phyloP scores from a whole-genome alignment of 2,888 invertebrate species.

The Liposcelis brunnea region DNA sequence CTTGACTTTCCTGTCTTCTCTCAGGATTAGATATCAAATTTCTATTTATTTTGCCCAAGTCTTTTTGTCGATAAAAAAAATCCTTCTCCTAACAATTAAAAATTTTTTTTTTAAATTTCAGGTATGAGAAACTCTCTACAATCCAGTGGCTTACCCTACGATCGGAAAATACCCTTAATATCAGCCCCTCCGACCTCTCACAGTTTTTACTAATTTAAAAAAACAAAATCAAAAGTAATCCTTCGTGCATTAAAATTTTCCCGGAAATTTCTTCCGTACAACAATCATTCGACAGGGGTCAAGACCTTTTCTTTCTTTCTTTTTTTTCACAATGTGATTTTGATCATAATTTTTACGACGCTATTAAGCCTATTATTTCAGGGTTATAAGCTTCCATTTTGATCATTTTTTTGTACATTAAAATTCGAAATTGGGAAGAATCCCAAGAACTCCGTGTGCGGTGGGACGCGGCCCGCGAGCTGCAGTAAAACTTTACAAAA shows the following conservation, averaged over 20 bases:
- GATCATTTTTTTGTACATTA: too few species aligned
- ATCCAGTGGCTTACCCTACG: neutral
- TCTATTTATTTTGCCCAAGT: too few species aligned
- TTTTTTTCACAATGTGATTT: too few species aligned
- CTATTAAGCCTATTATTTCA: too few species aligned
- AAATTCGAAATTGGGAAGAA: too few species aligned
- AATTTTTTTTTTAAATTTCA: neutral
- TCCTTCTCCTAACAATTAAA: too few species aligned
- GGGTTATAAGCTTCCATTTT: too few species aligned
- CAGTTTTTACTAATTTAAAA: neutral
- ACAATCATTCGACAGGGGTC: neutral
- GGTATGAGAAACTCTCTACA: neutral
- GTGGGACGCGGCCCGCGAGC: constrained; percentile 1
- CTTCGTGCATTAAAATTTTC: neutral
- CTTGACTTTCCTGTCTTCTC: too few species aligned
- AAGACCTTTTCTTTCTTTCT: too few species aligned
- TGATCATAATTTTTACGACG: too few species aligned
- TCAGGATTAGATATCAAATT: too few species aligned
- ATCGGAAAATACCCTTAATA: neutral
- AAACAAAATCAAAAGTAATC: neutral
- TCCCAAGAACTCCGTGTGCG: neutral
- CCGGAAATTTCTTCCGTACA: neutral
- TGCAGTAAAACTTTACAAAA: constrained; percentile 1
- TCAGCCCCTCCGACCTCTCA: neutral
- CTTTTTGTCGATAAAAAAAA: too few species aligned